Conservation (phyloP, 2,888 invertebrate species). For the Micoletzkya japonica region DNA sequence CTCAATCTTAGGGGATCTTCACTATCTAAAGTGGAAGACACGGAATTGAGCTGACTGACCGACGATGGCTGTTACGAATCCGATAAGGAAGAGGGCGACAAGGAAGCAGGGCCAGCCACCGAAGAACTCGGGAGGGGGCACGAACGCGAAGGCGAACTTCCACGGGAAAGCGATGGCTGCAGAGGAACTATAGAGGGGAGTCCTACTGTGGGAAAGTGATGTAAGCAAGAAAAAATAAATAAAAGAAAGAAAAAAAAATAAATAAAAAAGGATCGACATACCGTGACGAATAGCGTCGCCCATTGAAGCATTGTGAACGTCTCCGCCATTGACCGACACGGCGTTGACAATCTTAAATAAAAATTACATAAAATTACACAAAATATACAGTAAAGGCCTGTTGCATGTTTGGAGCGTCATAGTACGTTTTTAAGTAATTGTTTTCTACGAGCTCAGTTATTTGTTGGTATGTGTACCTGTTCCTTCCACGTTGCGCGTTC, state of each 20-base stretch:
- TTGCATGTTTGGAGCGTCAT: too few species aligned
- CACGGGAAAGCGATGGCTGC: conserved; percentile 48
- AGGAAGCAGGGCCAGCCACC: conserved; percentile 72
- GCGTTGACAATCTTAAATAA: conserved; percentile 69
- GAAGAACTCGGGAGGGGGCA: conserved; percentile 69
- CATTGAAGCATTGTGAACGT: conserved; percentile 69
- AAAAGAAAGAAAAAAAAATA: not conserved
- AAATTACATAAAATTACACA: too few species aligned
- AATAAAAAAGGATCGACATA: conserved; percentile 10
- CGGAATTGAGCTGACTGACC: conserved; percentile 62
- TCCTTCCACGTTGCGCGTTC: conserved; percentile 49
- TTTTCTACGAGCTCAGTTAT: not conserved
- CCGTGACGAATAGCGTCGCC: conserved; percentile 70
- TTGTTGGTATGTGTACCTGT: conserved; percentile 30
- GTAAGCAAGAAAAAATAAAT: not conserved
- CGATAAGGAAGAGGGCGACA: conserved; percentile 69
- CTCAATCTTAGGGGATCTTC: too few species aligned
- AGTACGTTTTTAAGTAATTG: too few species aligned
- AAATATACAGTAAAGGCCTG: not conserved
- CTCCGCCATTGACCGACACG: conserved; percentile 71
- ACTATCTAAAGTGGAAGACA: not conserved
- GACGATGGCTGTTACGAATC: conserved; percentile 70
- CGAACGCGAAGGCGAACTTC: conserved; percentile 67
- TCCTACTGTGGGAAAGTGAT: too few species aligned
- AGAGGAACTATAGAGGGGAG: too few species aligned